A percentile compares a stretch with the other conserved stretches of the same genome.
phyloP scores from a whole-genome alignment of 2,113 vertebrate species.

The Stomatorhinus ivindoensis region DNA sequence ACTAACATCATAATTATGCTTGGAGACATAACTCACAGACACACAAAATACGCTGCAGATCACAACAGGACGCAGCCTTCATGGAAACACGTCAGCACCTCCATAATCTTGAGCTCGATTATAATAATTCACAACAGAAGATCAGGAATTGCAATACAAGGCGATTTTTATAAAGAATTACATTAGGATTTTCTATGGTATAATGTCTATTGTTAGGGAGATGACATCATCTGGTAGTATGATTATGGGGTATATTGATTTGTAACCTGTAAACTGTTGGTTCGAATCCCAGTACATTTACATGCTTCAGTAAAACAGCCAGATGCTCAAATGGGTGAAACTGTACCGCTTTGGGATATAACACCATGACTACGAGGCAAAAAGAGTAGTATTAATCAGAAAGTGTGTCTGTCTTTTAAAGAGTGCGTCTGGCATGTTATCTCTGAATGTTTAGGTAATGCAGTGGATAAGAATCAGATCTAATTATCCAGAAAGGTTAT shows the following conservation, averaged over 20 bases:
- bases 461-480: not conserved
- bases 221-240: not conserved
- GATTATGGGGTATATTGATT: not conserved
- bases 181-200: not conserved
- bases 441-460: not conserved
- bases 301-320: not conserved
- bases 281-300: not conserved
- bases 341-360: not conserved
- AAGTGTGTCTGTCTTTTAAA: not conserved
- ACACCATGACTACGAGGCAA: not conserved
- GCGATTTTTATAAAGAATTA: not conserved
- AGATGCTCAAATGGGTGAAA: not conserved
- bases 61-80: not conserved
- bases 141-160: not conserved
- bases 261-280: not conserved
- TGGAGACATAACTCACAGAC: not conserved
- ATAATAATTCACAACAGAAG: not conserved
- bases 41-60: not conserved
- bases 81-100: not conserved
- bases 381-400: not conserved
- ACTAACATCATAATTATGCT: not conserved
- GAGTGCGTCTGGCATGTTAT: not conserved
- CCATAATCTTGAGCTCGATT: not conserved
- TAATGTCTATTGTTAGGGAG: not conserved
- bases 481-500: not conserved